These are phyloP conservation scores for Ceyx cyanopectus DNA, from an alignment of 2,113 vertebrate species.

Conservation along the genomic window DNA sequence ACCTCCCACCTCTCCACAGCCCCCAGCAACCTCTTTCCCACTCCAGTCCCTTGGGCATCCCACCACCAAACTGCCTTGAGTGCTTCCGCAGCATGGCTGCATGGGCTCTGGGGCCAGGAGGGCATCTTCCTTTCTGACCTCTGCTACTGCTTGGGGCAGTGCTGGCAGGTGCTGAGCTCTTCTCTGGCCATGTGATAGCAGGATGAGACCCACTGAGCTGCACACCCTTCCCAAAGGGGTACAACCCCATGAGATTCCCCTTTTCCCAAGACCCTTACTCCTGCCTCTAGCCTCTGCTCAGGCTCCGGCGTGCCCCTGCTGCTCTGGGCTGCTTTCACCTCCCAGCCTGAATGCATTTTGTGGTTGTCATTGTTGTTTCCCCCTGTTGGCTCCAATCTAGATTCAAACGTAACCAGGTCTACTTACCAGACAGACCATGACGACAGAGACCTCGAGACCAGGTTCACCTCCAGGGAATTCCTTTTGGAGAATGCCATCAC, in stretches of 20 bases:
- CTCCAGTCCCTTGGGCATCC: background rate
- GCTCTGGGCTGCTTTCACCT: conserved; percentile 25
- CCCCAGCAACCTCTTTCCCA: background rate
- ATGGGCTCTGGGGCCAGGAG: background rate
- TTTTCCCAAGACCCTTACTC: background rate
- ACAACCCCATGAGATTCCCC: background rate
- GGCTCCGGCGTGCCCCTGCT: background rate
- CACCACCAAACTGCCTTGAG: background rate
- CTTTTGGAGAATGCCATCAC: conserved; percentile 87
- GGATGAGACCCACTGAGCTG: background rate
- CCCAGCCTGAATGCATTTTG: conserved; percentile 36
- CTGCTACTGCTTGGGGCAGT: conserved; percentile 20
- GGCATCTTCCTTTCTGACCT: background rate
- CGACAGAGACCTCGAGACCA: conserved; percentile 29
- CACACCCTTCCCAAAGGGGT: background rate
- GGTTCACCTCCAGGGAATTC: conserved; percentile 73
- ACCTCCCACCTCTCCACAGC: background rate
- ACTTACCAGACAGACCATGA: conserved; percentile 69
- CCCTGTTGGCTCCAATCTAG: conserved; percentile 63
- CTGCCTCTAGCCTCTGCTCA: background rate
- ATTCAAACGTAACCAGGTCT: conserved; percentile 74
- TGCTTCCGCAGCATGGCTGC: conserved; percentile 33
- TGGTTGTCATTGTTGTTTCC: conserved; percentile 53
- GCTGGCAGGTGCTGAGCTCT: conserved; percentile 25
- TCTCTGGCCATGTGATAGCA: background rate